Evolutionary conservation across 2,888 invertebrate genomes (phyloP), one percentile per base, ranked within the genome.

Genomic region (Drosophila maculinotata): DNA sequence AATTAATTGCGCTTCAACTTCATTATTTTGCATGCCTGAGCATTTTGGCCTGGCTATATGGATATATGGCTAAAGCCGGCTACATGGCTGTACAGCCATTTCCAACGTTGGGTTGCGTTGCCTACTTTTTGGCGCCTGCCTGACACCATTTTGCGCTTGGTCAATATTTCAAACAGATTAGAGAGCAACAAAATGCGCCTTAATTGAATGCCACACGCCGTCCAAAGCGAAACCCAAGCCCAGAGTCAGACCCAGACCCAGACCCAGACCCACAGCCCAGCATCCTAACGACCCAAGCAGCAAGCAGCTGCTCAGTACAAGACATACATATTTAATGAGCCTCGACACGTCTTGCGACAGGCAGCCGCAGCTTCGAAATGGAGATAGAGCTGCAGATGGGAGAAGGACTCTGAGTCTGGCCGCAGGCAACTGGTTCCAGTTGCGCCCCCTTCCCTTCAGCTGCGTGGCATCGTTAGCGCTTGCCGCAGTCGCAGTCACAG

Each of bases 1-100:
- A 87, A 87, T 87, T 82, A 87, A 82, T 82, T 81, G 79, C 87
- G 72, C 82, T 82, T 68, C 82, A 87, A 87, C 87, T 84, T 82
- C 79, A 81, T 81, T 87, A 87, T 84, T 81, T 78, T 81, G 81
- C 81, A 81, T 81, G 75, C 84, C 81, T 84, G 80, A 86, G 54
- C 84, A 68, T 64, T 66, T 64, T 72, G 68, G 62, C 68, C 33
- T 33, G 38, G 26, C 31, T 39, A n/a, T n/a, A n/a, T n/a, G n/a
- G n/a, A n/a, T n/a, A n/a, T n/a, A n/a, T n/a, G n/a, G n/a, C n/a
- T n/a, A n/a, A n/a, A 2, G 8, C 15, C n/a, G n/a, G 8, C 23
- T 9, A 3, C 10, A 8, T 12, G 23, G 25, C 25, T 23, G 9
- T 30, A 17, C 1, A 5, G 17, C 28, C 44, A 15, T 12, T 20